A percentile compares a stretch with the other conserved stretches of the same genome.
These are phyloP conservation scores for Malurus cyaneus DNA, from an alignment of 2,113 vertebrate species.

Conservation along the genomic window DNA sequence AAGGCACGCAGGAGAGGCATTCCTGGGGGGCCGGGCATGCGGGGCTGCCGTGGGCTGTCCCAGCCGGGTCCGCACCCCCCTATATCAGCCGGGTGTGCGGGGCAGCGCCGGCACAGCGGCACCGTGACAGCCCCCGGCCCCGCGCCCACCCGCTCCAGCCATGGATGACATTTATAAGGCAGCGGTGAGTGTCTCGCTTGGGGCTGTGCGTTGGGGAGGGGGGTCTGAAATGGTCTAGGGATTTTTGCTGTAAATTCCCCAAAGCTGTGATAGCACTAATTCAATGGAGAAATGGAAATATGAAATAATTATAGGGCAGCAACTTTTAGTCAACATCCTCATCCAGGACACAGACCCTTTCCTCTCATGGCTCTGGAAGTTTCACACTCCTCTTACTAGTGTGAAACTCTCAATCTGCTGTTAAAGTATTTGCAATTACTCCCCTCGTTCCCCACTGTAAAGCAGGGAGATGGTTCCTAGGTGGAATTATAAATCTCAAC, in stretches of 20 bases:
- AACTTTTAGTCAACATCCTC: not conserved
- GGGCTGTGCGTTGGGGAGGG: not conserved
- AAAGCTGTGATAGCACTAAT: not conserved
- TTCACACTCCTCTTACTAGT: not conserved
- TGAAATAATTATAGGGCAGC: not conserved
- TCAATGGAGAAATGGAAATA: not conserved
- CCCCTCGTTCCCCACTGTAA: not conserved
- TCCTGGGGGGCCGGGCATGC: not conserved
- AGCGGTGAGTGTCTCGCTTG: conserved; percentile 73
- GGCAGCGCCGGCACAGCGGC: conserved; percentile 30
- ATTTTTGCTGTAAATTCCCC: not conserved
- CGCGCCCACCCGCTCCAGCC: not conserved
- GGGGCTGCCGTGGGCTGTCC: not conserved
- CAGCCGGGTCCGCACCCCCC: conserved; percentile 10
- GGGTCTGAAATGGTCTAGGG: accelerated
- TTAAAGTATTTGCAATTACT: not conserved
- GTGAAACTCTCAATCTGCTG: not conserved
- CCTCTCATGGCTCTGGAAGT: not conserved
- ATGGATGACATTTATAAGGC: conserved; percentile 90
- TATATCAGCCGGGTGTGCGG: conserved; percentile 41
- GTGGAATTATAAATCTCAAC: not conserved
- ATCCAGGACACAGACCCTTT: not conserved
- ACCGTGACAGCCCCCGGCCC: not conserved
- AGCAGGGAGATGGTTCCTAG: not conserved
- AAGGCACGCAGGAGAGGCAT: not conserved